phyloP scores from a whole-genome alignment of 1,140 invertebrate species.

The Pogonus chalceus region DNA sequence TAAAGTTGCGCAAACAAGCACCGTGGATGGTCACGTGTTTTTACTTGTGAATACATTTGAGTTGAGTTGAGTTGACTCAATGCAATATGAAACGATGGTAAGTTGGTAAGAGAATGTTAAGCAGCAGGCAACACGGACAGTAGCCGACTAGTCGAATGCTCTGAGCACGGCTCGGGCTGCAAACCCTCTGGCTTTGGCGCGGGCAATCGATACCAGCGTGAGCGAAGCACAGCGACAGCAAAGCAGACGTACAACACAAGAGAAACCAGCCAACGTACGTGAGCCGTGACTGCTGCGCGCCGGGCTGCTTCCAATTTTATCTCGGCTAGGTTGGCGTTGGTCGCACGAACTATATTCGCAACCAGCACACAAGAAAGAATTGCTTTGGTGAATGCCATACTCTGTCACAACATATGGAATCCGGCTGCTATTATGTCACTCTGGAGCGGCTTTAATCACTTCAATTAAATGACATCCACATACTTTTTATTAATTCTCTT shows the following conservation, averaged over 20 bases:
- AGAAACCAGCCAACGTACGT: slow-evolving; percentile 5
- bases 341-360: neutral
- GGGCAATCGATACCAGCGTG: slow-evolving; percentile 1
- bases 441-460: no score
- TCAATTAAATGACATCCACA: no score
- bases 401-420: no score
- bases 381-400: no score
- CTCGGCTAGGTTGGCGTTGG: neutral
- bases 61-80: neutral
- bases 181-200: neutral
- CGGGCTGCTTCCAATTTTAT: slow-evolving; percentile 5
- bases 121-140: neutral
- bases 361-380: no score
- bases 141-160: neutral
- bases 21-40: no score
- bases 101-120: neutral
- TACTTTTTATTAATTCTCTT: no score
- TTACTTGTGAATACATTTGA: neutral
- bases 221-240: neutral
- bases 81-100: neutral
- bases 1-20: no score
- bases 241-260: neutral
- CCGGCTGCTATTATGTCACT: no score
- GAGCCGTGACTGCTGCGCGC: slow-evolving; percentile 4
- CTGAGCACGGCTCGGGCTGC: neutral